Conservation (phyloP, 2,797 vertebrate genomes). For the Kryptolebias ocellatus region DNA sequence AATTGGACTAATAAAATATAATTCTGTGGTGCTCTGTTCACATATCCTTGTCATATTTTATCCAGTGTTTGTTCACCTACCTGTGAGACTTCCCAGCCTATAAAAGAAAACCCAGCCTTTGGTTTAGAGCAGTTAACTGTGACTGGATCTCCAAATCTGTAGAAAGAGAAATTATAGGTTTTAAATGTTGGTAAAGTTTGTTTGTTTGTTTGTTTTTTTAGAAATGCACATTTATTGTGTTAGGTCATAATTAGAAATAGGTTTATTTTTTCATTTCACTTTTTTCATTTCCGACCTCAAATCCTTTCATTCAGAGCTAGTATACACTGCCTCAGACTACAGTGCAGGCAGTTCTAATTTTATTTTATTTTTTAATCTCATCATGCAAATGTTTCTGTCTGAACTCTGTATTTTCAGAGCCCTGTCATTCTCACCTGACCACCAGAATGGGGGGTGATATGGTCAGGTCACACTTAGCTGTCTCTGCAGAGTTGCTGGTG, state of each 20-base stretch:
- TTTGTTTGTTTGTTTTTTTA: not conserved
- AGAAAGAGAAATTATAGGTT: not conserved
- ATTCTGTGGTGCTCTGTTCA: not conserved
- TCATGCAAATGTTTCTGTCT: no score
- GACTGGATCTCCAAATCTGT: constrained; percentile 68
- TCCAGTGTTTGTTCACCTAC: constrained; percentile 24
- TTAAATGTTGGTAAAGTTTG: not conserved
- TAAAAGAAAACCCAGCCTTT: accelerated
- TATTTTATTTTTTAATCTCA: no score
- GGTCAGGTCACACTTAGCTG: constrained; percentile 33
- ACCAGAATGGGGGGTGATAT: constrained; percentile 62
- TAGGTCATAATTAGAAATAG: no score
- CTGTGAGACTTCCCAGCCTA: constrained; percentile 55
- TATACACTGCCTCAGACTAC: no score
- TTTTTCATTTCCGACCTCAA: not conserved
- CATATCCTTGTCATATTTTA: not conserved
- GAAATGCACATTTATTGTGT: not conserved
- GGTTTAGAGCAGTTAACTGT: constrained; percentile 62
- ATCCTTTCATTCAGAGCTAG: no score
- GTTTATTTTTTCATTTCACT: no score
- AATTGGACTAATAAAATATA: no score
- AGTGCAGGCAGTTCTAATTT: no score
- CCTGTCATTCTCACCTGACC: constrained; percentile 58
- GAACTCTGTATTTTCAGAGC: no score
- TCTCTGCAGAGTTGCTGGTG: not conserved